Conservation (phyloP, 2,797 vertebrate species). For the Stomatorhinus walkeri region DNA sequence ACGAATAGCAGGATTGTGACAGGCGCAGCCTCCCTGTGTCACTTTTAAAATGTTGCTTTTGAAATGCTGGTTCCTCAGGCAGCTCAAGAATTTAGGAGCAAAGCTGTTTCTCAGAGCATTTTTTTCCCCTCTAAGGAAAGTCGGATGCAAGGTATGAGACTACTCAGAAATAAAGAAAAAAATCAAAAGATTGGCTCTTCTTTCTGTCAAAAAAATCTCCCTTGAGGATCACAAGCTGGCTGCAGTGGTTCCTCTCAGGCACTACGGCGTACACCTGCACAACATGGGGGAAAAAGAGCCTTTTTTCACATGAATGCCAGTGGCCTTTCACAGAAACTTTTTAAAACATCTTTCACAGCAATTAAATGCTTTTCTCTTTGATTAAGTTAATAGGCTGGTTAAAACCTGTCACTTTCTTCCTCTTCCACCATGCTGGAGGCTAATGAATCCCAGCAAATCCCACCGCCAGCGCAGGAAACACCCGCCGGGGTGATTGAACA, state of each 20-base stretch:
- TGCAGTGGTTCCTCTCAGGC: slow-evolving; percentile 27
- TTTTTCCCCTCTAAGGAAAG: neutral
- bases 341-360: slow-evolving; percentile 51
- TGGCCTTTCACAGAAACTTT: slow-evolving; percentile 37
- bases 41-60: neutral
- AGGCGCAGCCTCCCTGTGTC: neutral
- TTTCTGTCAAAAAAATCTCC: slow-evolving; percentile 9
- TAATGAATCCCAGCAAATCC: slow-evolving; percentile 61
- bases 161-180: slow-evolving; percentile 40
- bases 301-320: slow-evolving; percentile 35
- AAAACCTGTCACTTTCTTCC: slow-evolving; percentile 64
- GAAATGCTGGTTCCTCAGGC: neutral
- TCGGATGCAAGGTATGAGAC: slow-evolving; percentile 27
- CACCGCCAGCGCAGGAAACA: slow-evolving; percentile 56
- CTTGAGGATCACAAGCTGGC: slow-evolving; percentile 24
- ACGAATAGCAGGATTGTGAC: neutral
- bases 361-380: slow-evolving; percentile 55
- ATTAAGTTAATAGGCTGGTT: slow-evolving; percentile 63
- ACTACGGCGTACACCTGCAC: slow-evolving; percentile 53
- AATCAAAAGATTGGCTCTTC: slow-evolving; percentile 28
- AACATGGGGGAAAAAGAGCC: slow-evolving; percentile 19
- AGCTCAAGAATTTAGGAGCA: neutral
- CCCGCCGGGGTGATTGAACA: slow-evolving; percentile 61
- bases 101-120: neutral
- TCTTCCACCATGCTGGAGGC: slow-evolving; percentile 60